Conservation (phyloP, 2,797 vertebrate species). For the Mergus octosetaceus region DNA sequence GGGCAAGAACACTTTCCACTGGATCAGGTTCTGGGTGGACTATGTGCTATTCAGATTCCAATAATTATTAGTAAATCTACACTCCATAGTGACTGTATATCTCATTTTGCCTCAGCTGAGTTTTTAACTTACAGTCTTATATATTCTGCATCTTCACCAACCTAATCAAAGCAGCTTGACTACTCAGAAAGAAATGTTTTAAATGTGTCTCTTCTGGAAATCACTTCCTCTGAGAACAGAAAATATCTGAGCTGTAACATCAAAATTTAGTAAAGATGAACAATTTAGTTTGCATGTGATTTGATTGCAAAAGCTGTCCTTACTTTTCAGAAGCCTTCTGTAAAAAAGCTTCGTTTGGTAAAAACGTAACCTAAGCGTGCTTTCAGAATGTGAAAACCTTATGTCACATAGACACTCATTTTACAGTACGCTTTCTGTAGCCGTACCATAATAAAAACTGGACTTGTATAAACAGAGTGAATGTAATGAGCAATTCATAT, state of each 20-base stretch:
- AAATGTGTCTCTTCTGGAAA: not conserved
- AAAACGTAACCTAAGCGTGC: not conserved
- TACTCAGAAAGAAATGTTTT: not conserved
- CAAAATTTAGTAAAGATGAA: constrained; percentile 9
- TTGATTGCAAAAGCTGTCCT: not conserved
- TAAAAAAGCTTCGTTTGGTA: not conserved
- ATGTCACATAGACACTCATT: accelerated
- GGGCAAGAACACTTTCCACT: too few species aligned
- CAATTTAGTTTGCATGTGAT: not conserved
- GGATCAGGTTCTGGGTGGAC: not conserved
- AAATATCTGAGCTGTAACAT: not conserved
- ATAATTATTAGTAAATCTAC: not conserved
- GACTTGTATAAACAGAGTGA: not conserved
- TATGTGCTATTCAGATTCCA: not conserved
- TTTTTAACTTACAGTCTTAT: not conserved
- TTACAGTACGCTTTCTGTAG: not conserved
- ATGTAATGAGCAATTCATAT: not conserved
- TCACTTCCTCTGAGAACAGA: not conserved
- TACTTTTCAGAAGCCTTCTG: not conserved
- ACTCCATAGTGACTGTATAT: not conserved
- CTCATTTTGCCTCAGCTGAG: not conserved
- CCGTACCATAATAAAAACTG: not conserved
- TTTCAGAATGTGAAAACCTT: not conserved
- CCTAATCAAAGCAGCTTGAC: constrained; percentile 17
- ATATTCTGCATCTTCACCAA: not conserved